Conservation (phyloP, 2,797 vertebrate species). For the Sebastes vulpes region DNA sequence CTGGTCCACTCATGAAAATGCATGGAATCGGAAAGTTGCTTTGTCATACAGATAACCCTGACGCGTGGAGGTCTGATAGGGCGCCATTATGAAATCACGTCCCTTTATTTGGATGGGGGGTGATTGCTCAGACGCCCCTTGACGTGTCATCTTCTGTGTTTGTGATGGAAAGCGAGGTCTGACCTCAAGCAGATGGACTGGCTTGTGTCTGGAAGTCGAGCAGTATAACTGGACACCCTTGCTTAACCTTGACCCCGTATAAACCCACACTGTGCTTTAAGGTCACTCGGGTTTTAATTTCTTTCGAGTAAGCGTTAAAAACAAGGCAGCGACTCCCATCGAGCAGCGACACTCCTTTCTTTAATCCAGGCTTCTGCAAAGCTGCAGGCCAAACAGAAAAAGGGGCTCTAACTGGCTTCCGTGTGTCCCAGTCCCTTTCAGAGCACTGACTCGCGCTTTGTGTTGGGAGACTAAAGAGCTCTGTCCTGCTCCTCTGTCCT, state of each 20-base stretch:
- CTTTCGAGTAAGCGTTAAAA: conserved; percentile 28
- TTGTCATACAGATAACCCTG: conserved; percentile 82
- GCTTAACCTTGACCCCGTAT: conserved; percentile 67
- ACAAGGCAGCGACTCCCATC: conserved; percentile 17
- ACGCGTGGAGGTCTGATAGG: conserved; percentile 76
- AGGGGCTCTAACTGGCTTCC: conserved; percentile 38
- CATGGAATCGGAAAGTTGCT: conserved; percentile 74
- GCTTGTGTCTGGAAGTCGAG: conserved; percentile 40
- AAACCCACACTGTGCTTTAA: conserved; percentile 21
- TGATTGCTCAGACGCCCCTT: conserved; percentile 47
- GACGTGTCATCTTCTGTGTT: conserved; percentile 52
- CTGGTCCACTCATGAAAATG: conserved; percentile 82
- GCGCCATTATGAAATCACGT: conserved; percentile 71
- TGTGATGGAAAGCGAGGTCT: conserved; percentile 77
- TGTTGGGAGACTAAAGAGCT: conserved; percentile 59
- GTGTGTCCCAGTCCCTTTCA: conserved; percentile 54
- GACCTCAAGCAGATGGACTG: conserved; percentile 75
- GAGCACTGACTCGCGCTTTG: conserved; percentile 55
- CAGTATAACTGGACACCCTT: conserved; percentile 45
- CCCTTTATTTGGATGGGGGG: conserved; percentile 48
- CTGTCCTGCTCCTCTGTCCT: conserved; percentile 55
- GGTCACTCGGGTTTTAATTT: conserved; percentile 47
- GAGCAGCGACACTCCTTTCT: conserved; percentile 24
- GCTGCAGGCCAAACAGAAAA: conserved; percentile 55
- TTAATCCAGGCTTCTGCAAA: conserved; percentile 59